Evolutionary conservation across 30 jellyfish, hydroid and myxozoan genomes (phyloP).

Genomic region (Catostylus mosaicus): DNA sequence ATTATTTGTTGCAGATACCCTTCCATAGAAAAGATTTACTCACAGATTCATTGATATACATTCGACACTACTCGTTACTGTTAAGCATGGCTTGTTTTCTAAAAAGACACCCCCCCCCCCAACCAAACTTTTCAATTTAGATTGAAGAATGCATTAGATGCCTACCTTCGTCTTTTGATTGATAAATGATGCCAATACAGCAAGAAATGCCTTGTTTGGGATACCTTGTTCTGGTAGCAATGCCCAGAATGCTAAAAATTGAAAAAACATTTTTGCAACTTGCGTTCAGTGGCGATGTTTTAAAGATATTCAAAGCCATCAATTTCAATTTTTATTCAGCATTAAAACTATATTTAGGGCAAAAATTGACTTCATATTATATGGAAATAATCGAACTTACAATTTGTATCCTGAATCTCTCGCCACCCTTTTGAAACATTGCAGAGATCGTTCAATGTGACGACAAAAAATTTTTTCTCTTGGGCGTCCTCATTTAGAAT

Average conservation of each 20-base stretch:
- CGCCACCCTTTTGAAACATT: conserved; percentile 25
- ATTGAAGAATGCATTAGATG: too few relatives aligned
- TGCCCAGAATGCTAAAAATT: conserved; percentile 35
- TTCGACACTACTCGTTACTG: too few relatives aligned
- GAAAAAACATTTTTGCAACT: neutral
- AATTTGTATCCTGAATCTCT: conserved; percentile 9
- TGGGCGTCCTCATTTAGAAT: conserved; percentile 1
- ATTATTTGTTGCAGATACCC: too few relatives aligned
- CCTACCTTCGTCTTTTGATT: conserved; percentile 27
- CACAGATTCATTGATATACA: too few relatives aligned
- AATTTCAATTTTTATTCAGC: too few relatives aligned
- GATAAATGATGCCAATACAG: conserved; percentile 58
- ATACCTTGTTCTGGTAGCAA: conserved; percentile 37
- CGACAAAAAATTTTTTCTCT: conserved; percentile 11
- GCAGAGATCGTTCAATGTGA: conserved; percentile 8
- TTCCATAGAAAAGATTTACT: too few relatives aligned
- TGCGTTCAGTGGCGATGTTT: too few relatives aligned
- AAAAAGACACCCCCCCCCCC: too few relatives aligned
- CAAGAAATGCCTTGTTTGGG: conserved; percentile 47
- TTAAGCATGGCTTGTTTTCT: too few relatives aligned
- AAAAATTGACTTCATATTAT: neutral
- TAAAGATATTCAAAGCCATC: too few relatives aligned
- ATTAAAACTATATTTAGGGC: too few relatives aligned
- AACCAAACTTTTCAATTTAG: too few relatives aligned
- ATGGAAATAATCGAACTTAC: neutral